Conservation (phyloP, 2,797 vertebrate genomes). For the Sebastes cheni region DNA sequence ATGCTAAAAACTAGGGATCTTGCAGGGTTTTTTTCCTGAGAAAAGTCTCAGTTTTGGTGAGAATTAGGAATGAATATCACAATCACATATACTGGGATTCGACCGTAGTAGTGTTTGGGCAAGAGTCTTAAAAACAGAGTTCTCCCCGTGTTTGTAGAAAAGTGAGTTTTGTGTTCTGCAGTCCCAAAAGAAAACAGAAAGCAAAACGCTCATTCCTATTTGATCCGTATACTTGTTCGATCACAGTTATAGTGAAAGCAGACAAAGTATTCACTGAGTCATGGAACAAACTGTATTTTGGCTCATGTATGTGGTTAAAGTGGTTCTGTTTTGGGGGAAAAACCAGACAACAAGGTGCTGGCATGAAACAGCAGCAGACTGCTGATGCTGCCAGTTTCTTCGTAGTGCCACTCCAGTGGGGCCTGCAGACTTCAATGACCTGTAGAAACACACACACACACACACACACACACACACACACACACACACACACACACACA, state of each 20-base stretch:
- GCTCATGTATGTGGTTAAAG: conserved; percentile 5
- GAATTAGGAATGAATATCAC: not conserved
- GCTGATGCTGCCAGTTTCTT: conserved; percentile 45
- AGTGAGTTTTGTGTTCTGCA: not conserved
- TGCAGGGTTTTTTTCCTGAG: no score
- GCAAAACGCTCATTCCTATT: not conserved
- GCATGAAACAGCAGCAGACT: conserved; percentile 47
- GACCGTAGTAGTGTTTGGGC: not conserved
- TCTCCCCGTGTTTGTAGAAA: not conserved
- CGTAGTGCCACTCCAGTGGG: conserved; percentile 37
- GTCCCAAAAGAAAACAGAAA: not conserved
- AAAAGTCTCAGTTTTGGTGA: no score
- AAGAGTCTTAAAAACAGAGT: not conserved
- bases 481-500: conserved; percentile 27
- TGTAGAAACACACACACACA: conserved; percentile 32
- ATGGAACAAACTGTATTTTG: conserved; percentile 49
- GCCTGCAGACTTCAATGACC: conserved; percentile 49
- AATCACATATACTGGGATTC: not conserved
- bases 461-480: conserved; percentile 38
- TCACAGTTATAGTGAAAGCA: conserved; percentile 8
- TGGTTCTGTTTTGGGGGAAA: conserved; percentile 20
- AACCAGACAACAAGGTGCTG: conserved; percentile 49
- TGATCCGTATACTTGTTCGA: not conserved
- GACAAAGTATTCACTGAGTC: conserved; percentile 35
- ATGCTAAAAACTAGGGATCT: no score